These are phyloP conservation scores for Drosophila mulleri DNA, from an alignment of 2,888 invertebrate species.

Conservation along the genomic window DNA sequence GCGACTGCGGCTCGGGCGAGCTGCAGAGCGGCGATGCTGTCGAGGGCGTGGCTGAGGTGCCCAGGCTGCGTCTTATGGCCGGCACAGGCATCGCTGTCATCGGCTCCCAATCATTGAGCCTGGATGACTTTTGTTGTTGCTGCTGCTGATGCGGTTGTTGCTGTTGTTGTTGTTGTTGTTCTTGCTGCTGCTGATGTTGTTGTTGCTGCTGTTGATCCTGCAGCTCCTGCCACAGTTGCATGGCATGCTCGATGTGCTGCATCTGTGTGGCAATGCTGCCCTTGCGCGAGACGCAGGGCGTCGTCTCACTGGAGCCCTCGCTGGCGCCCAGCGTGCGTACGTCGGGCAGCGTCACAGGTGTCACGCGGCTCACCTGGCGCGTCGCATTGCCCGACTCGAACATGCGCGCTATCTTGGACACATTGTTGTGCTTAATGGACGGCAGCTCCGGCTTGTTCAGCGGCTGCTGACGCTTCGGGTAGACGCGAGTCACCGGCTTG, in stretches of 20 bases:
- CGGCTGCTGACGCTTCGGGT: conserved; percentile 75
- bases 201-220: conserved; percentile 55
- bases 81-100: conserved; percentile 50
- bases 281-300: conserved; percentile 58
- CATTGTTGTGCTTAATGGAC: conserved; percentile 74
- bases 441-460: conserved; percentile 33
- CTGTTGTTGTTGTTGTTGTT: no score
- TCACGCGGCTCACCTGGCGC: conserved; percentile 80
- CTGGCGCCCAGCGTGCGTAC: conserved; percentile 58
- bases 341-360: conserved; percentile 72
- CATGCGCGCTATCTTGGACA: conserved; percentile 84
- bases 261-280: conserved; percentile 65
- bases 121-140: conserved; percentile 7
- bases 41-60: conserved; percentile 79
- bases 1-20: conserved; percentile 69
- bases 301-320: conserved; percentile 56
- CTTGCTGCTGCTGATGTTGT: conserved; percentile 41
- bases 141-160: conserved; percentile 3
- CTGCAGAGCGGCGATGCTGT: conserved; percentile 76
- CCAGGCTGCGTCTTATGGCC: conserved; percentile 58
- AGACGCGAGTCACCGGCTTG: conserved; percentile 82
- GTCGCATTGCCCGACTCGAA: conserved; percentile 79
- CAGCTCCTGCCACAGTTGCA: conserved; percentile 75
- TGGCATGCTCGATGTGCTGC: conserved; percentile 81
- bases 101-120: conserved; percentile 60